These are phyloP conservation scores for Meta bourneti DNA, from an alignment of 2,888 invertebrate species.

Conservation along the genomic window DNA sequence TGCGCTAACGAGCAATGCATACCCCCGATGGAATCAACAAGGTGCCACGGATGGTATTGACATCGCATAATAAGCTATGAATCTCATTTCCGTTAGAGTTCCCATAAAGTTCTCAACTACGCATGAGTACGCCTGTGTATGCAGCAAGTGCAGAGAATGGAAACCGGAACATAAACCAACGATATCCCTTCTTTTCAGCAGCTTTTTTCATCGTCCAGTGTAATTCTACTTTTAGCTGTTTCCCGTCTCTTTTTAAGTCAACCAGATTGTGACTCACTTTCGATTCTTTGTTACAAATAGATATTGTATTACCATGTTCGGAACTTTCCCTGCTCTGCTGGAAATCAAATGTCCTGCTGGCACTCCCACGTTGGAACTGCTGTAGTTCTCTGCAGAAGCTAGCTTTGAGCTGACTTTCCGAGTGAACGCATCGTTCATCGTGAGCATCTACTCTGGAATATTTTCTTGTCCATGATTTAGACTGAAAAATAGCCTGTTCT, in stretches of 20 bases:
- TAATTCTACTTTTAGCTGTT: not conserved
- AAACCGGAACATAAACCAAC: slow-evolving; percentile 1
- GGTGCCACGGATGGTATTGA: not conserved
- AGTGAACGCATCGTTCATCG: too few relatives aligned
- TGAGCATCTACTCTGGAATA: too few relatives aligned
- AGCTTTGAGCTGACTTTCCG: too few relatives aligned
- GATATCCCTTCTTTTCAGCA: slow-evolving; percentile 31
- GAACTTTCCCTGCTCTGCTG: not conserved
- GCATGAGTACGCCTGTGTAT: not conserved
- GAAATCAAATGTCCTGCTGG: too few relatives aligned
- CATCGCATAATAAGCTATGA: slow-evolving; percentile 18
- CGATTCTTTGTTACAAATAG: slow-evolving; percentile 24
- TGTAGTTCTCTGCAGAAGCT: too few relatives aligned
- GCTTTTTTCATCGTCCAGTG: slow-evolving; percentile 1
- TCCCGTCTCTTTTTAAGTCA: not conserved
- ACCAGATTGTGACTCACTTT: slow-evolving; percentile 44
- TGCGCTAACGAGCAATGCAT: not conserved
- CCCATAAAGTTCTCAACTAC: slow-evolving; percentile 19
- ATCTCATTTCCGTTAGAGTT: slow-evolving; percentile 39
- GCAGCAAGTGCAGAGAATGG: not conserved
- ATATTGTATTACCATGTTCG: not conserved
- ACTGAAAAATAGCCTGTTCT: too few relatives aligned
- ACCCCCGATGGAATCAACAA: not conserved
- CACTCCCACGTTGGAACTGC: not conserved
- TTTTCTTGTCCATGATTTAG: too few relatives aligned